Base-by-base conservation (phyloP, 1,140 invertebrate species). In the Harlomillsia oculata region DNA sequence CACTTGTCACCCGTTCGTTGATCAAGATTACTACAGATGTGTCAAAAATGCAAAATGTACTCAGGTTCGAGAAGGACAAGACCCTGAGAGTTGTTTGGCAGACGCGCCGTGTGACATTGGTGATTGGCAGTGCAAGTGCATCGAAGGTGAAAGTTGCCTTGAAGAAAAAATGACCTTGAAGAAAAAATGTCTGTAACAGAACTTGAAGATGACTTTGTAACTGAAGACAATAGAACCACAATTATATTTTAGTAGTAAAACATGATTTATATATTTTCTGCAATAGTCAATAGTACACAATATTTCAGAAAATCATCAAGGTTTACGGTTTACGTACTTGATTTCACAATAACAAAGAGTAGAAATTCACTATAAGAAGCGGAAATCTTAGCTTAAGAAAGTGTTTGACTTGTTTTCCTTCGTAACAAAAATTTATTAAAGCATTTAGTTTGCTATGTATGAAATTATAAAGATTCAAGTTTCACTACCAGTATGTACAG, bases 1-100 rank as follows among this genome's bases (percentile, higher is more conserved):
- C 6, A 43, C 5, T 28, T 53, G 51, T 20, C 2, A 30, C 5
- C 23, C 23, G 16, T 21, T 37, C 9, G 39, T 53, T 5, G 40
- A 53, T 23, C 25, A 53, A 26, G n/a, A n/a, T 5, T 43, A 30
- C 25, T 53, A 53, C 28, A 36, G 40, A n/a, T 53, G 51, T 32
- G 51, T 53, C 16, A 32, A 53, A 9, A 43, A 43, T 32, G 16
- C 51, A 18, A 5, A 30, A 21, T 53, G 51, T 25, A 29, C 16
- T 1, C 9, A 20, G 5, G 32, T 20, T 2, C 37, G 51, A 0
- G 21, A 29, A 43, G 51, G 51, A n/a, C 18, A 53, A 21, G 16
- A 44, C 3, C 23, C 25, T 21, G 4, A 3, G 13, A 21, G 2
- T 9, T 53, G 51, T 26, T 2, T 14, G 5, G 39, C 39, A 14